Evolutionary conservation across 2,113 vertebrate species (phyloP), one percentile per base, ranked within the genome.

Genomic region (Calidris pugnax): DNA sequence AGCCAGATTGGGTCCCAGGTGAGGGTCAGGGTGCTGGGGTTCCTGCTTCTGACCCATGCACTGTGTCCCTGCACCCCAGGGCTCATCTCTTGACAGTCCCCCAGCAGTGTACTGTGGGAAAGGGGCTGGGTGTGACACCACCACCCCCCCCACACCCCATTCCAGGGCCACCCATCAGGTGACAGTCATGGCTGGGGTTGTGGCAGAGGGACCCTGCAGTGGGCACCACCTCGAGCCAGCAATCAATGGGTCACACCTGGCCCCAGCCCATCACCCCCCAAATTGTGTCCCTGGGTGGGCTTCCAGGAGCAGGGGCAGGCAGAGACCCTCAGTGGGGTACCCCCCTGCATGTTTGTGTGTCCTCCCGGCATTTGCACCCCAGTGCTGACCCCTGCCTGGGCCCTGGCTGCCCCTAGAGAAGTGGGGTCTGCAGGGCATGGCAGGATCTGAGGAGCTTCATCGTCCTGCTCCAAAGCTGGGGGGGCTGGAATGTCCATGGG

Each of bases 81-180:
- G 51, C n/a, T 37, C 26, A 12, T 48, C 28, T 77, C 60, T 79
- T 4, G 6, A 4, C n/a, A 37, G 37, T 64, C 32, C 8, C 45
- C 28, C 3, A 1, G 13, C 2, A 0, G 23, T 39, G 18, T 55
- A 24, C 62, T 33, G 32, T 8, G 0, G 39, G 21, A 23, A 27
- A 27, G 27, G 13, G 20, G 9, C 39, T 45, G 53, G 28, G 33
- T 50, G 84, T n/a, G 41, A 27, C 22, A 22, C 19, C 19, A 66
- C 39, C 19, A 7, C 18, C 39, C 17, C 17, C 28, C 5, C 8
- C 63, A 14, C 39, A 9, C 8, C 2, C 37, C 37, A 20, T 64
- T 64, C 62, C 18, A 18, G 41, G 27, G 37, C 62, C 62, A 64
- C 41, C 63, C 63, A 45, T 66, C 41, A 45, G 28, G 28, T 43